Percentiles rank a stretch among this genome's conserved stretches.
Conservation (phyloP, 2,888 invertebrate genomes). For the Zhuqinia jingwanae region DNA sequence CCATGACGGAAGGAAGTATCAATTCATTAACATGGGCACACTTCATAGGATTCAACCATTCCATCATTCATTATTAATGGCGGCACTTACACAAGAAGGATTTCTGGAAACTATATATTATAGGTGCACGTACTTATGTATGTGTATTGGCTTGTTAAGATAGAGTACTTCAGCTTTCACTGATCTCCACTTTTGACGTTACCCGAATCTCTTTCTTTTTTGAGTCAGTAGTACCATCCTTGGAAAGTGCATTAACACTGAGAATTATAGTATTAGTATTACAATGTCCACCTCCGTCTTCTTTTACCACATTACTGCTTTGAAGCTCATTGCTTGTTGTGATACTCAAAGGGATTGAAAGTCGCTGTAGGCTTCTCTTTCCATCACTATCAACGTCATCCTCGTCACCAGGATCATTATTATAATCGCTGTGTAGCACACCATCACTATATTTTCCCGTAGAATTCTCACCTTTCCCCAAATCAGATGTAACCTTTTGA, state of each 20-base stretch:
- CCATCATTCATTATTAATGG: neutral
- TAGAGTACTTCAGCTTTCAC: no score
- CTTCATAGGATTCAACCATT: no score
- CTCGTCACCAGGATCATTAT: neutral
- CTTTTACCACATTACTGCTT: neutral
- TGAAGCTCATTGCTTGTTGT: neutral
- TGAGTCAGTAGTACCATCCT: no score
- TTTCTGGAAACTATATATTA: neutral
- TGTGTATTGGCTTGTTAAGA: no score
- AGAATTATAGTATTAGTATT: slow-evolving; percentile 39
- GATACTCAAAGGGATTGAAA: slow-evolving; percentile 17
- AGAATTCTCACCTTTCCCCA: slow-evolving; percentile 12
- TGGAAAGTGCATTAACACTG: slow-evolving; percentile 20
- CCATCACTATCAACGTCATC: neutral
- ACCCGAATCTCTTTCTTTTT: neutral
- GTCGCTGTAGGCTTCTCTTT: neutral
- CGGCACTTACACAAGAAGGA: neutral
- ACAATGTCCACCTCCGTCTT: neutral
- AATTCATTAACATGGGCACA: no score
- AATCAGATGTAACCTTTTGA: neutral
- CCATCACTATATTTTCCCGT: no score
- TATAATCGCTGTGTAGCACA: no score
- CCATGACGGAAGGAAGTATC: neutral
- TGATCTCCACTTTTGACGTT: neutral
- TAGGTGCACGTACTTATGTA: neutral